Evolutionary conservation across 1,140 invertebrate genomes (phyloP).

Genomic region (Magallana angulata): DNA sequence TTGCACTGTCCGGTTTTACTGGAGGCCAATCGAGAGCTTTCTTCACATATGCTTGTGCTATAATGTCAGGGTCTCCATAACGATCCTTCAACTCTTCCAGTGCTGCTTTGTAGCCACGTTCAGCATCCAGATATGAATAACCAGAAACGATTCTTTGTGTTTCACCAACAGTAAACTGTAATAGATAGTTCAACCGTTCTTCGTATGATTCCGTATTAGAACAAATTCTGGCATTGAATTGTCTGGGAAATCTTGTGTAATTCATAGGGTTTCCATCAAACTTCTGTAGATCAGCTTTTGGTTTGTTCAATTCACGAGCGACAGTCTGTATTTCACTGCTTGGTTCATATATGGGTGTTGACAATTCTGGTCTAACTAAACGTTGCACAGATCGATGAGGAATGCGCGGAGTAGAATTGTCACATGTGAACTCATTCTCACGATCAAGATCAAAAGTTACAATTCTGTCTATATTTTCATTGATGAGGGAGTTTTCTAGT

Average conservation of each 20-base stretch:
- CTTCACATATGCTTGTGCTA: conserved; percentile 52
- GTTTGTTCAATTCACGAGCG: conserved; percentile 1
- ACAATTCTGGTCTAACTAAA: neutral
- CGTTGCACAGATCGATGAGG: neutral
- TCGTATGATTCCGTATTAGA: conserved; percentile 30
- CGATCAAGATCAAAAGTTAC: neutral
- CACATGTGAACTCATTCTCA: neutral
- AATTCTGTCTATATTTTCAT: conserved; percentile 17
- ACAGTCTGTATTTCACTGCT: neutral
- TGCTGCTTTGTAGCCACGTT: conserved; percentile 40
- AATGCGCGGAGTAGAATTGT: neutral
- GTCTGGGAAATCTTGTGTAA: conserved; percentile 23
- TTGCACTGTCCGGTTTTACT: conserved; percentile 48
- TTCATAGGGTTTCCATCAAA: conserved; percentile 37
- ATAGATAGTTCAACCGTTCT: conserved; percentile 46
- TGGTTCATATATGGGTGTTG: neutral
- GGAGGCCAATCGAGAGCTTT: conserved; percentile 50
- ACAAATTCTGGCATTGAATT: conserved; percentile 51
- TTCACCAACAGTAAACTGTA: conserved; percentile 48
- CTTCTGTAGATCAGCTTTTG: conserved; percentile 1
- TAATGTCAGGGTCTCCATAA: conserved; percentile 50
- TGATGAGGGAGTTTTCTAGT: conserved; percentile 14
- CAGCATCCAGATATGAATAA: conserved; percentile 39
- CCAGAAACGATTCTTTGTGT: conserved; percentile 42
- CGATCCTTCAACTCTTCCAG: conserved; percentile 48